Percentiles rank a stretch among this genome's conserved stretches.
phyloP scores from a whole-genome alignment of 2,113 vertebrate genomes.

The Phalacrocorax aristotelis region DNA sequence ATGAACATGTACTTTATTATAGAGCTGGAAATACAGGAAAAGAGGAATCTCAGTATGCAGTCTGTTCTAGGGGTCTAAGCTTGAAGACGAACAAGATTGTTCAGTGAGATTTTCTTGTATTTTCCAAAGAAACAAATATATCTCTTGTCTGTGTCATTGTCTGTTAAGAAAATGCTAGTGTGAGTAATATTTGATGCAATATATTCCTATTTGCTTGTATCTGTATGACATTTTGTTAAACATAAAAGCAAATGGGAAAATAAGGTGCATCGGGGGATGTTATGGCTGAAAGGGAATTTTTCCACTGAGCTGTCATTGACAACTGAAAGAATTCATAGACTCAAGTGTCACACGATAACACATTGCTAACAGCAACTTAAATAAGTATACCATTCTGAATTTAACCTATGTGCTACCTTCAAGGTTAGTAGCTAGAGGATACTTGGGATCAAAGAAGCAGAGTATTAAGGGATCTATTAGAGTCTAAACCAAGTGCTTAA shows the following conservation, averaged over 20 bases:
- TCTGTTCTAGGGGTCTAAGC: neutral
- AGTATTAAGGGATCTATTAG: neutral
- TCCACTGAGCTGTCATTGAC: slow-evolving; percentile 60
- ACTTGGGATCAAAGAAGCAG: slow-evolving; percentile 41
- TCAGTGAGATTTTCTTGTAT: neutral
- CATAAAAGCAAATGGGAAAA: slow-evolving; percentile 55
- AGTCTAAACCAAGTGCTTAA: neutral
- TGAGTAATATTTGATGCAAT: slow-evolving; percentile 48
- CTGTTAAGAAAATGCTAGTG: slow-evolving; percentile 22
- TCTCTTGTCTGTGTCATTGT: neutral
- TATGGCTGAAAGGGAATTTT: slow-evolving; percentile 49
- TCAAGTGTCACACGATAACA: slow-evolving; percentile 4
- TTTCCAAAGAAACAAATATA: slow-evolving; percentile 32
- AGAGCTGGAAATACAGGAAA: neutral
- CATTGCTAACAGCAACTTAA: slow-evolving; percentile 35
- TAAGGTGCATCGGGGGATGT: slow-evolving; percentile 20
- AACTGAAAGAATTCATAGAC: neutral
- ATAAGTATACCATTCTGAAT: slow-evolving; percentile 22
- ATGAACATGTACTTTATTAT: neutral
- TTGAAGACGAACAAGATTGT: neutral
- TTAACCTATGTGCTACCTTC: slow-evolving; percentile 39
- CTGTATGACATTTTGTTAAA: slow-evolving; percentile 53
- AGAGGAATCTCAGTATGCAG: neutral
- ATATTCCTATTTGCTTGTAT: slow-evolving; percentile 34
- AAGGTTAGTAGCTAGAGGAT: slow-evolving; percentile 41